These are phyloP conservation scores for Pocillopora meandrina DNA, from an alignment of 92 coral and sea anemone species.

Conservation along the genomic window DNA sequence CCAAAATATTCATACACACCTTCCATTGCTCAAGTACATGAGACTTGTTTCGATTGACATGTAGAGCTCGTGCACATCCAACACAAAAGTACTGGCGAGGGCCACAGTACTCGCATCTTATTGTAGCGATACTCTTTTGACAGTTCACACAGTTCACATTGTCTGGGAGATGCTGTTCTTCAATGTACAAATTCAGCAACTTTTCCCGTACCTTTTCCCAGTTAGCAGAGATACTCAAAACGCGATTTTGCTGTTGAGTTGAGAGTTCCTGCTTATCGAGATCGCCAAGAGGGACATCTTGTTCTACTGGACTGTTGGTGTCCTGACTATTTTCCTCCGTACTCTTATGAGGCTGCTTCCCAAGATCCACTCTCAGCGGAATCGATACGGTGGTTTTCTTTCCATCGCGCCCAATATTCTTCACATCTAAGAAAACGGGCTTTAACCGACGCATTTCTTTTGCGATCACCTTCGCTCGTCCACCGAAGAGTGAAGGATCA, in stretches of 20 bases:
- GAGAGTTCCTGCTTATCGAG: background rate
- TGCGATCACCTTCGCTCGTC: background rate
- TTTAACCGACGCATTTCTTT: conserved; percentile 47
- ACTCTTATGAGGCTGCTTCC: no score
- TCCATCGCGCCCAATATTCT: conserved; percentile 54
- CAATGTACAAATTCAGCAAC: conserved; percentile 19
- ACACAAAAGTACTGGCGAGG: conserved; percentile 62
- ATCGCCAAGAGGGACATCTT: conserved; percentile 42
- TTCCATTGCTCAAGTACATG: conserved; percentile 67
- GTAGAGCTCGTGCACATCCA: conserved; percentile 39
- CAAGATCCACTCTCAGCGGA: no score
- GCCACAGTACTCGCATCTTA: conserved; percentile 61
- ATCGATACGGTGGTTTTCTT: no score
- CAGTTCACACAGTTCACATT: conserved; percentile 36
- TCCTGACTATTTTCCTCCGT: conserved; percentile 33
- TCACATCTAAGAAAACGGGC: conserved; percentile 41
- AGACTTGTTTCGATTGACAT: conserved; percentile 52
- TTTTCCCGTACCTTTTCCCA: conserved; percentile 58
- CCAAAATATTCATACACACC: conserved; percentile 23
- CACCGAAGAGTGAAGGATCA: conserved; percentile 25
- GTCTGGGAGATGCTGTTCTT: conserved; percentile 39
- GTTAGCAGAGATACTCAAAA: conserved; percentile 45
- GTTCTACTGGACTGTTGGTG: conserved; percentile 19
- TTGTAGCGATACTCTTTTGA: conserved; percentile 22
- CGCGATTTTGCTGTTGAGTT: conserved; percentile 36